Percentiles rank a stretch among this genome's conserved stretches.
phyloP scores from a whole-genome alignment of 2,888 invertebrate genomes.

The Eupelmus urozonus region DNA sequence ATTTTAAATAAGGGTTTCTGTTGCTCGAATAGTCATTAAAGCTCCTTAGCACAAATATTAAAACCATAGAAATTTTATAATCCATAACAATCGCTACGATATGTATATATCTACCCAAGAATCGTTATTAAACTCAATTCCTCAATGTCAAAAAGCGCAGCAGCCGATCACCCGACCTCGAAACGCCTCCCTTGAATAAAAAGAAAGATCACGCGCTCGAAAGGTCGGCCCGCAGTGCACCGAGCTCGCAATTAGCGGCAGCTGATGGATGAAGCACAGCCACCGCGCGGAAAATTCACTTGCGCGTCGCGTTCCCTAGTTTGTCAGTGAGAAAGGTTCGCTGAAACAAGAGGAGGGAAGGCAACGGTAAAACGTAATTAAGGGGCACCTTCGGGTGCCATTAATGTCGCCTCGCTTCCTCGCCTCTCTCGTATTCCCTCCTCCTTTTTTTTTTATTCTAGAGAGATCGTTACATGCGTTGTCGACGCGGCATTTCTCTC shows the following conservation, averaged over 20 bases:
- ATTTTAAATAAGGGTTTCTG: too few species aligned
- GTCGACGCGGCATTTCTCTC: slow-evolving; percentile 17
- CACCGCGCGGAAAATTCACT: slow-evolving; percentile 28
- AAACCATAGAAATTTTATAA: too few species aligned
- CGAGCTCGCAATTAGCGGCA: slow-evolving; percentile 35
- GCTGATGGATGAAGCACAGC: slow-evolving; percentile 27
- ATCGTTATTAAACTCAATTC: too few species aligned
- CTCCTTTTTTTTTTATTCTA: not conserved
- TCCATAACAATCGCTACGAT: too few species aligned
- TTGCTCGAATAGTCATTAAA: too few species aligned
- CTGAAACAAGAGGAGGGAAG: not conserved
- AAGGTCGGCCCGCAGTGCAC: not conserved
- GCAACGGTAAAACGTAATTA: slow-evolving; percentile 57
- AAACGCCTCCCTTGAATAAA: too few species aligned
- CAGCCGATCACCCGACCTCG: too few species aligned
- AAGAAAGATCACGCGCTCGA: not conserved
- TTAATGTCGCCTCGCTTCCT: slow-evolving; percentile 52
- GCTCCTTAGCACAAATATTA: too few species aligned
- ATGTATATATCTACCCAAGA: too few species aligned
- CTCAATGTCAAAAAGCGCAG: too few species aligned
- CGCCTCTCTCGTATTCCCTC: slow-evolving; percentile 12
- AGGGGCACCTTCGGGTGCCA: slow-evolving; percentile 53
- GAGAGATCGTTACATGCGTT: not conserved
- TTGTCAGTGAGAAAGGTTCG: not conserved
- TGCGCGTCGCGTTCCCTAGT: too few species aligned